Base-by-base conservation (phyloP, 1,140 invertebrate species). In the Platyscapa corneri region DNA sequence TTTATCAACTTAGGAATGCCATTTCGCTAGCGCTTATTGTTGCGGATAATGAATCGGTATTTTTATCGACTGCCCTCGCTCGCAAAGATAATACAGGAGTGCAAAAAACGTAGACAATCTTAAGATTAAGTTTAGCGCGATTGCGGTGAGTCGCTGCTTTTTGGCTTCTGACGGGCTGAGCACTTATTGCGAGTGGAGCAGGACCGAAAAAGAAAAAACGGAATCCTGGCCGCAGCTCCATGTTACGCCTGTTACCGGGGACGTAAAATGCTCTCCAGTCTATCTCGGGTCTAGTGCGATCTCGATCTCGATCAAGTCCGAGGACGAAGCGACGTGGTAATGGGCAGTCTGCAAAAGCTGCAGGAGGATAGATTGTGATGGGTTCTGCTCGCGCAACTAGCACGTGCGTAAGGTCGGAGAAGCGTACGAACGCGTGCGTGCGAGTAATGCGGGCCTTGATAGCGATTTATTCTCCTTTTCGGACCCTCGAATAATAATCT, bases 401-500 rank as follows among this genome's bases (percentile, higher is more conserved):
- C 20, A 60, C 56, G 56, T 60, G 56, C 56, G 23, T 10, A 60
- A 27, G 56, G 27, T n/a, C n/a, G n/a, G n/a, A n/a, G n/a, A n/a
- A n/a, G n/a, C n/a, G n/a, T n/a, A n/a, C n/a, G n/a, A n/a, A n/a
- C 8, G 37, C 37, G 70, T 42, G 70, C 70, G 53, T 78, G 30
- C 34, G 32, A 18, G 49, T 34, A 78, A 60, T 78, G 76, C 76
- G 49, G 32, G 76, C 23, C 30, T 23, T 37, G 46, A 60, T 78
- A 37, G 53, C 53, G 32, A n/a, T 37, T 78, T 78, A 16, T 39
- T 56, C 32, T 53, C 18, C 75, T 32, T 16, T 76, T 34, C 46
- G 16, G 16, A 53, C 42, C 42, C 65, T 53, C 42, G 65, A 49
- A 67, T 32, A 81, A 74, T 72, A 82, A 74, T 49, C 49, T 49